Evolutionary conservation across 2,113 vertebrate species (phyloP), one percentile per base, ranked within the genome.

Genomic region (Phalacrocorax aristotelis): DNA sequence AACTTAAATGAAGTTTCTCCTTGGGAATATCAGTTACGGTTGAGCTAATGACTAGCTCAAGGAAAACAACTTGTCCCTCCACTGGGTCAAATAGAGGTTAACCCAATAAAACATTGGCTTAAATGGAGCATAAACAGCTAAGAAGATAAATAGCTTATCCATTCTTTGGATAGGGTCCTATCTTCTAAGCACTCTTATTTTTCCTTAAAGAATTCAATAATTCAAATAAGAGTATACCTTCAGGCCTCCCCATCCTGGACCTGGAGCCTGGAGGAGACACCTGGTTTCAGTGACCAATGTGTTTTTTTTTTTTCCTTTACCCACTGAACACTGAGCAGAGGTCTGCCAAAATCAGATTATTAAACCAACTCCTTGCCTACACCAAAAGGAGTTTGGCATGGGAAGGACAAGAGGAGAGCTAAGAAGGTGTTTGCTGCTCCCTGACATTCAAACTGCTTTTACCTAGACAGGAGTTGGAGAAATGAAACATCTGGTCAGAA

Each of bases 1-100:
- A 97, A 95, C 93, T 97, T 97, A 98, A 98, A 98, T 98, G 97
- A 98, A 98, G 96, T 98, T 98, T 98, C 95, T 95, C 93, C 95
- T 97, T 98, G 98, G 97, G 98, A 98, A 97, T 98, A 98, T 98
- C 86, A 40, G 97, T 98, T 98, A 98, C 94, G 75, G 93, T 94
- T 96, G 96, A 98, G 96, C 97, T 98, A 98, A 98, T 98, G 98
- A 98, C 96, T 97, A 95, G 95, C 95, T 97, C 83, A 96, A 97
- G 97, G 96, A 97, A 97, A 97, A 97, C 96, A 97, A 70, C 96
- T 98, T 94, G 90, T 92, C 97, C 97, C 91, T 97, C 91, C 88
- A 87, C 71, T 96, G 97, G 98, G 98, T 98, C 98, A 98, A 97
- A 97, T 61, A 95, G 97, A 98, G 98, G 98, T 98, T 98, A 98